Evolutionary conservation across 35 echinoderm and acorn worm species (phyloP).

Genomic region (Acanthaster planci): DNA sequence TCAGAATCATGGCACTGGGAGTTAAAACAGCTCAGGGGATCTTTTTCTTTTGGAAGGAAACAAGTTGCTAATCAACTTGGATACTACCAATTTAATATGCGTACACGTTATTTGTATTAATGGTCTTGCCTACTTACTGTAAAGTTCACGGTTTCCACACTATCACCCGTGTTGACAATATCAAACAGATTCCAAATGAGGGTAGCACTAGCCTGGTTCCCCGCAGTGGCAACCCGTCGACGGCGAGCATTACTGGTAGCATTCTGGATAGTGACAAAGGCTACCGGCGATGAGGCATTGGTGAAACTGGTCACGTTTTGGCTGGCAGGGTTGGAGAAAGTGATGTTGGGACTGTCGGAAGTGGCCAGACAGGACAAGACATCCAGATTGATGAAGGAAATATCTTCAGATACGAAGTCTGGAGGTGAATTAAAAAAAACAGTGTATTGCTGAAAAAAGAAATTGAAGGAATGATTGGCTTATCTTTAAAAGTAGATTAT

Average conservation of each 20-base stretch:
- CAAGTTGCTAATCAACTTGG: no score
- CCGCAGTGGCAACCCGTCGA: neutral
- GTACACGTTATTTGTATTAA: no score
- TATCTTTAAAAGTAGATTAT: no score
- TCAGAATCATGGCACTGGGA: no score
- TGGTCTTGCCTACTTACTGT: slow-evolving; percentile 6
- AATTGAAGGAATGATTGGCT: neutral
- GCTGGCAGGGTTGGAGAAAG: slow-evolving; percentile 21
- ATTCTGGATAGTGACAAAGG: neutral
- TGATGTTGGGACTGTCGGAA: neutral
- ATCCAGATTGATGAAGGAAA: slow-evolving; percentile 6
- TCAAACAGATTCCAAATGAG: slow-evolving; percentile 26
- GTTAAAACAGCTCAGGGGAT: no score
- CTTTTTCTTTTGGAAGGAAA: no score
- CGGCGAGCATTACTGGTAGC: neutral
- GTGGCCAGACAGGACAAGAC: slow-evolving; percentile 4
- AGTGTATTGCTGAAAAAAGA: neutral
- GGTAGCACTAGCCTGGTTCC: neutral
- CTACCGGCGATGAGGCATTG: neutral
- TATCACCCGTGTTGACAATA: neutral
- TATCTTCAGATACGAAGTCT: neutral
- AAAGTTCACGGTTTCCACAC: neutral
- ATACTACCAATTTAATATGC: no score
- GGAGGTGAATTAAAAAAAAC: neutral
- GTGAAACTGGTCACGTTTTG: slow-evolving; percentile 21